A percentile compares a stretch with the other conserved stretches of the same genome.
phyloP scores from a whole-genome alignment of 2,888 invertebrate species.

The Temnothorax rugatulus region DNA sequence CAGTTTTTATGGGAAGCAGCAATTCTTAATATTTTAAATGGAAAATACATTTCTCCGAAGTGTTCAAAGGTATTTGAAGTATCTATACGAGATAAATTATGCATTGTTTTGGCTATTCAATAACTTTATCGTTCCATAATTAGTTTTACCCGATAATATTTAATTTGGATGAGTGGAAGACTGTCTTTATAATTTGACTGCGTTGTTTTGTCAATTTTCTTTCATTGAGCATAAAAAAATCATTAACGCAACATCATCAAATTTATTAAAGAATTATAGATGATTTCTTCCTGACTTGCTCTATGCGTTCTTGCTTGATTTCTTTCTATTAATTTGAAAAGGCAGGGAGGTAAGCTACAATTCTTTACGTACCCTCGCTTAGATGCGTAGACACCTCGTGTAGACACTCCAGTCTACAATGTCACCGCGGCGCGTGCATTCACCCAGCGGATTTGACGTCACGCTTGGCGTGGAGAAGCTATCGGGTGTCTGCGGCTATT shows the following conservation, averaged over 20 bases:
- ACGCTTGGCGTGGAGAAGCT: conserved; percentile 67
- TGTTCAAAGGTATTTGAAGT: background rate
- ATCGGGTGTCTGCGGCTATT: conserved; percentile 80
- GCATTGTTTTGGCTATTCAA: background rate
- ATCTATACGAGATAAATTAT: background rate
- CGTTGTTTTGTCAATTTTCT: background rate
- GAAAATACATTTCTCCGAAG: background rate
- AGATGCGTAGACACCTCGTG: conserved; percentile 5
- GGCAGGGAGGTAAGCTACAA: background rate
- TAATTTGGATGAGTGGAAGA: background rate
- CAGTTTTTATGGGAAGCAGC: background rate
- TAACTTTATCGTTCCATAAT: background rate
- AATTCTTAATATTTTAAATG: background rate
- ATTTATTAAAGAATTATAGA: background rate
- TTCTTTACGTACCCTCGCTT: background rate
- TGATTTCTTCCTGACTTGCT: background rate
- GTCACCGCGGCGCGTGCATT: conserved; percentile 45
- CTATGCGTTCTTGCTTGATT: background rate
- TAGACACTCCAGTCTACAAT: conserved; percentile 22
- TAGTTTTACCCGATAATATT: background rate
- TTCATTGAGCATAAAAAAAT: background rate
- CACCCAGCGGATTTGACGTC: conserved; percentile 53
- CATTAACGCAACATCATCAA: background rate
- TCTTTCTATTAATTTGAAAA: background rate
- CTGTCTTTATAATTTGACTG: background rate